A percentile compares a stretch with the other conserved stretches of the same genome.
phyloP scores from a whole-genome alignment of 2,113 vertebrate genomes.

The Odontesthes bonariensis region DNA sequence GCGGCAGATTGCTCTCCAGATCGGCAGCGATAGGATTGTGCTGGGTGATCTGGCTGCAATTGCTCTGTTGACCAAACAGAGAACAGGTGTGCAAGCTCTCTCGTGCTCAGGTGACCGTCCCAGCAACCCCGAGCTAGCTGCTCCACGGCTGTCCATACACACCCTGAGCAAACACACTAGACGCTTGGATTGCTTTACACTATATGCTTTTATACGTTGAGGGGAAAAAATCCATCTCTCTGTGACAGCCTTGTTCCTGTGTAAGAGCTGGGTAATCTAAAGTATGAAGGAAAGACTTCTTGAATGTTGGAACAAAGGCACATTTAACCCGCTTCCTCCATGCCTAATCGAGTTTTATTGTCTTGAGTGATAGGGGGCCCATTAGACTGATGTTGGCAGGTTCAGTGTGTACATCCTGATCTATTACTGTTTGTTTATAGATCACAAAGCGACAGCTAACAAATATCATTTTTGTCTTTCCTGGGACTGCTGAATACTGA shows the following conservation, averaged over 20 bases:
- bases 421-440: slow-evolving; percentile 35
- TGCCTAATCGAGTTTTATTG: slow-evolving; percentile 51
- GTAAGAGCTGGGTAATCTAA: slow-evolving; percentile 42
- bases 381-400: slow-evolving; percentile 21
- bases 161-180: slow-evolving; percentile 73
- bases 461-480: slow-evolving; percentile 22
- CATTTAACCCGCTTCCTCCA: slow-evolving; percentile 45
- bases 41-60: slow-evolving; percentile 52
- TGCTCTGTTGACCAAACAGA: slow-evolving; percentile 76
- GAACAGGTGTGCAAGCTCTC: slow-evolving; percentile 71
- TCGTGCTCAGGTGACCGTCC: slow-evolving; percentile 64
- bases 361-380: slow-evolving; percentile 42
- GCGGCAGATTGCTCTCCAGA: slow-evolving; percentile 64
- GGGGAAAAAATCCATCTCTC: slow-evolving; percentile 40
- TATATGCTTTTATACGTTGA: slow-evolving; percentile 51
- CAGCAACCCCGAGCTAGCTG: slow-evolving; percentile 36
- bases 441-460: slow-evolving; percentile 31
- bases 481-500: slow-evolving; percentile 34
- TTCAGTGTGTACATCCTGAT: slow-evolving; percentile 10
- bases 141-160: slow-evolving; percentile 36
- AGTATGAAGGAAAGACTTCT: slow-evolving; percentile 50
- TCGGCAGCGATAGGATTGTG: slow-evolving; percentile 71
- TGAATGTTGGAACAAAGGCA: slow-evolving; percentile 44
- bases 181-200: slow-evolving; percentile 64
- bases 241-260: slow-evolving; percentile 34